Evolutionary conservation across 1,140 invertebrate species (phyloP), one percentile per base, ranked within the genome.

Genomic region (Drosophila kikkawai): DNA sequence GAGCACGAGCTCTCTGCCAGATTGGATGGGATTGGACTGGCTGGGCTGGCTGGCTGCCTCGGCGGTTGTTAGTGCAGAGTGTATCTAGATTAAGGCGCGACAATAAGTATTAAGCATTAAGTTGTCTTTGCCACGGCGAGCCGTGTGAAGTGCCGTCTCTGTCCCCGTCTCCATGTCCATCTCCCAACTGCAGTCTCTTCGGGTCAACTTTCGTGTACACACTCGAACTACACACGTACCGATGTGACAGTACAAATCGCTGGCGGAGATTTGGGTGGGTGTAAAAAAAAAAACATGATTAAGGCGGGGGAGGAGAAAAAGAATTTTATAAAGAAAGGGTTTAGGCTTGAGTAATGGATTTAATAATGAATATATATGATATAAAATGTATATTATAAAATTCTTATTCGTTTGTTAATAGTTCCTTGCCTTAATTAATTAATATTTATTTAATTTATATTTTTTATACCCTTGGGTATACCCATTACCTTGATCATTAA

Each of bases 41-140:
- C 45, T 26, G 22, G 45, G 34, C 64, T 77, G 50, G 59, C 47
- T 48, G 47, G 26, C 58, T 58, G 45, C 75, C 8, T 63, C 22
- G 59, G 45, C 71, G 22, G 83, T 76, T 82, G 83, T 80, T 88
- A 70, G 80, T 80, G 67, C 85, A 75, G 90, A 87, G 83, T 87
- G 80, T 92, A 92, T 92, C 91, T 91, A 92, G 91, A 92, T 92
- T 90, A 92, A 90, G 81, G 79, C 84, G 85, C 85, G 85, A 90
- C 85, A 90, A 90, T 90, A 91, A 83, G 85, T 83, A 90, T 91
- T 78, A 78, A 59, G 81, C 81, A 90, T 90, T 90, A 90, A 90
- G 85, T 90, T 91, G 85, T 90, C 83, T 69, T 64, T 57, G 82
- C 75, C 63, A 78, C 80, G 77, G 61, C 84, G 80, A 56, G 53